Base-by-base conservation (phyloP, 2,888 invertebrate species). In the Petrophora chlorosata region DNA sequence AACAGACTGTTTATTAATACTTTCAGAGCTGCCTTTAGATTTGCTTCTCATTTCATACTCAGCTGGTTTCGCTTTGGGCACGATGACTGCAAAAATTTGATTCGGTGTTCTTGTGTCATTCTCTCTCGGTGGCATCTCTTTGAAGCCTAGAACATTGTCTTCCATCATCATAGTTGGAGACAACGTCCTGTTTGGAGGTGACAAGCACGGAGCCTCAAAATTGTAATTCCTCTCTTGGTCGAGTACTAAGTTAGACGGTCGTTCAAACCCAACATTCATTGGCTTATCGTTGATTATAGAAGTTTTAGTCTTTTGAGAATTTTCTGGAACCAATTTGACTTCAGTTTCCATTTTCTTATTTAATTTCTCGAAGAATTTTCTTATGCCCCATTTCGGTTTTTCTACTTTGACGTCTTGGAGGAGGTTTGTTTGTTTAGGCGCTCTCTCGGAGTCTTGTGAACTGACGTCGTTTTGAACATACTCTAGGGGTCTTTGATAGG, bases 401-500 rank as follows among this genome's bases (percentile, higher is more conserved):
- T 84, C 80, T 0, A 83, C 54, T 54, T 78, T 79, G 0, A 83
- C 57, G 34, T 86, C 76, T 60, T 91, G 76, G 9, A 86, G 70
- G 32, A 86, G 39, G 66, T 92, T 79, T 0, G 91, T 83, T 63
- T 90, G 73, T 76, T 92, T 82, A 34, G 81, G 85, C 49, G 78
- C 76, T 56, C 83, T 63, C 28, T 82, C 79, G 0, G 70, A 61
- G 7, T 82, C 78, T 26, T 79, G 63, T 10, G 76, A 65, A 44
- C 91, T 93, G 14, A 95, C 95, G 39, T 94, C 94, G 67, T 95
- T 95, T 61, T 93, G 95, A 0, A 95, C 91, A 64, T 94, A 95
- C 0, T 95, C 94, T 3, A 90, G 32, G 0, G 88, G 88, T 47
- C 87, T 66, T 36, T 82, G 89, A 44, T 85, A 87, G 0, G 88